phyloP scores from a whole-genome alignment of 2,888 invertebrate genomes.

The Troglohyphantes excavatus region DNA sequence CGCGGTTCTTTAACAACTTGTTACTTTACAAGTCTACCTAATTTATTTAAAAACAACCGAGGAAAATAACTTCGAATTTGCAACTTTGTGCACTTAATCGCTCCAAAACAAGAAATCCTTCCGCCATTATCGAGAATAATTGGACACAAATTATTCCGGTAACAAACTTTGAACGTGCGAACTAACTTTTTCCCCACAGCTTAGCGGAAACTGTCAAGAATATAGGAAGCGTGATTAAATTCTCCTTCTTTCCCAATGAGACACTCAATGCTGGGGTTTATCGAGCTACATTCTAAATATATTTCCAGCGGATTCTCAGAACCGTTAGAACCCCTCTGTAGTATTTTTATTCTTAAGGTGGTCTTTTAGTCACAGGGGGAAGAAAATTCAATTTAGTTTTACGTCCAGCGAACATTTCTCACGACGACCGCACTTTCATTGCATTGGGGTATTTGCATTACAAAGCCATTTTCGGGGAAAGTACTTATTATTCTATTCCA shows the following conservation, averaged over 20 bases:
- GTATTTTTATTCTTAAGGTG: conserved; percentile 20
- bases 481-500: conserved; percentile 44
- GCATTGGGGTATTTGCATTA: conserved; percentile 31
- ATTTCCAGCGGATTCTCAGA: conserved; percentile 12
- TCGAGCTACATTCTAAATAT: conserved; percentile 1
- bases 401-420: conserved; percentile 30
- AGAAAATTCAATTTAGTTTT: conserved; percentile 60
- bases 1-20: background rate
- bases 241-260: background rate
- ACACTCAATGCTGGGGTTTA: background rate
- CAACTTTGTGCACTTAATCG: no score
- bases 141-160: background rate
- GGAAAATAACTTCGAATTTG: background rate
- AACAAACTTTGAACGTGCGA: background rate
- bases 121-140: background rate
- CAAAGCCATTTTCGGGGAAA: conserved; percentile 27
- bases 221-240: background rate
- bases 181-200: background rate
- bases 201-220: background rate
- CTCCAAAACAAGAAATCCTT: conserved; percentile 1
- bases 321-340: background rate
- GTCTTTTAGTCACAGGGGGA: conserved; percentile 41
- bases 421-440: conserved; percentile 33
- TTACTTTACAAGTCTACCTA: background rate
- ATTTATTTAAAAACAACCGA: background rate